Evolutionary conservation across 2,113 vertebrate genomes (phyloP), one percentile per base, ranked within the genome.

Genomic region (Elachura formosa): DNA sequence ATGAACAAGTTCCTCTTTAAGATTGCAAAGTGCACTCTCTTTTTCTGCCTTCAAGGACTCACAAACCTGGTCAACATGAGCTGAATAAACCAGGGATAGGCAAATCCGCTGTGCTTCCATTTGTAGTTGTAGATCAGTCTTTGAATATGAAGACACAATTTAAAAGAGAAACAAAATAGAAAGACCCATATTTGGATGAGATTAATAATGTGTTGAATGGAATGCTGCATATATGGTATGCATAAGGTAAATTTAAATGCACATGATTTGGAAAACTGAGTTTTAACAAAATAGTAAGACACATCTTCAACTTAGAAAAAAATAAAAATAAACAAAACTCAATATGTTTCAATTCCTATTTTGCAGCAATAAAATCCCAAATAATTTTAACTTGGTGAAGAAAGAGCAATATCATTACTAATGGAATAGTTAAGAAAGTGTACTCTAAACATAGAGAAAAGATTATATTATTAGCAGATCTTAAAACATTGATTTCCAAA

Each of bases 21-120:
- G 98, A 88, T n/a, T 97, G 95, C 85, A 89, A 78, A 98, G 98
- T 33, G 98, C 98, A 63, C 81, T 96, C 72, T 98, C 96, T 78
- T 97, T 98, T 78, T 98, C 98, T 63, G 94, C 96, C 86, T 98
- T 96, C 95, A 98, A 89, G 64, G 86, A 97, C 84, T 98, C 98
- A 76, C 94, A 88, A 52, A 98, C 93, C 81, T 99, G 98, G 96
- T 99, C 98, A 38, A 99, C 95, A 40, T 99, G 98, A 77, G 99
- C 98, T 15, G 98, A 98, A 51, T 99, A 98, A 95, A 99, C 99
- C 97, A 99, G 97, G 91, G 98, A 98, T 5, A 99, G 97, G 91
- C 99, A 99, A 97, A 99, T 97, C 54, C 98, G 98, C 67, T 99
- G 99, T 33, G 99, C 99, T 97, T 99, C 99, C 98, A 99, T 97